Percentiles rank a stretch among this genome's conserved stretches.
Conservation (phyloP, 2,888 invertebrate species). For the Lissonota sp. region DNA sequence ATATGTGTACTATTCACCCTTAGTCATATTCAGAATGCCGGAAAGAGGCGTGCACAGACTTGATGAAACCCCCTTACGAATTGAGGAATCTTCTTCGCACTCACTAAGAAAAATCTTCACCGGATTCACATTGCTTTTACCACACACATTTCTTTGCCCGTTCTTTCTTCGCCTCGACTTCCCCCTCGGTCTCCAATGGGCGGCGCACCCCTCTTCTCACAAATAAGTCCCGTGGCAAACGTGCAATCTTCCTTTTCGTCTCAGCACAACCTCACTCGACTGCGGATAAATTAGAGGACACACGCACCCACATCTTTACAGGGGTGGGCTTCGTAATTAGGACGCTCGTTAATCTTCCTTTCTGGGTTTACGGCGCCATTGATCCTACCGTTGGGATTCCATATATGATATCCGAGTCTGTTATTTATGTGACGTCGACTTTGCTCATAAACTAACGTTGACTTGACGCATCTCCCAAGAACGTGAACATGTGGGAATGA, state of each 20-base stretch:
- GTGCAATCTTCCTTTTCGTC: conserved; percentile 33
- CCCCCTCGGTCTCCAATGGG: conserved; percentile 40
- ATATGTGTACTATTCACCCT: too few species aligned
- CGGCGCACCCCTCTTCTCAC: conserved; percentile 46
- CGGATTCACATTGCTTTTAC: conserved; percentile 3
- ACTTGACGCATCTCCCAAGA: background rate
- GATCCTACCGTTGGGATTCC: conserved; percentile 18
- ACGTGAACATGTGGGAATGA: background rate
- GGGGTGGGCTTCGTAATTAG: conserved; percentile 62
- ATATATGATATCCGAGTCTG: background rate
- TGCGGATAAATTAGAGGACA: conserved; percentile 64
- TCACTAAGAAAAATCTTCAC: conserved; percentile 43
- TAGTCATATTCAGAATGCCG: background rate
- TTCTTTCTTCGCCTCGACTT: conserved; percentile 25
- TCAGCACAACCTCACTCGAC: conserved; percentile 28
- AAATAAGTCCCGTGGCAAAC: conserved; percentile 44
- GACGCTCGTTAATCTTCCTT: conserved; percentile 58
- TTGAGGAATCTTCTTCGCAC: conserved; percentile 65
- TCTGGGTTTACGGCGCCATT: conserved; percentile 41
- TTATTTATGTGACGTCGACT: conserved; percentile 12
- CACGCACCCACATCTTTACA: conserved; percentile 62
- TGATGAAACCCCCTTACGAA: conserved; percentile 76
- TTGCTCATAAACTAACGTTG: background rate
- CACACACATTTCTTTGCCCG: background rate
- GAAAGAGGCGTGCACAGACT: conserved; percentile 64